Percentiles rank a stretch among this genome's conserved stretches.
Conservation (phyloP, 2,113 vertebrate genomes). For the Rostratula benghalensis region DNA sequence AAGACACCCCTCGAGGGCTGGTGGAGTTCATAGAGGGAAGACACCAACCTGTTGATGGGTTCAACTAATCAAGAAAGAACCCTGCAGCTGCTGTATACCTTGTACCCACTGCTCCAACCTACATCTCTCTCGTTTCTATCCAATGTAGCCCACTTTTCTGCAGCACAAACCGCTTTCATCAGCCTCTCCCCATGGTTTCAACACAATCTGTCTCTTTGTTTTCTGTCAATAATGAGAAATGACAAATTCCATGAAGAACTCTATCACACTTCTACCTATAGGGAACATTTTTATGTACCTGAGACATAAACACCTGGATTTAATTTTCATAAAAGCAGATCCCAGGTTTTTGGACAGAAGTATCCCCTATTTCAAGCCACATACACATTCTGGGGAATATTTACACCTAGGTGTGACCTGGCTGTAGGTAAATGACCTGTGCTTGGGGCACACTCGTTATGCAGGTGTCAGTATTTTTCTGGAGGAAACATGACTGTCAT, state of each 20-base stretch:
- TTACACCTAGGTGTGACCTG: not conserved
- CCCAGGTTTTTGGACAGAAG: not conserved
- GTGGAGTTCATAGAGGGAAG: fast-evolving
- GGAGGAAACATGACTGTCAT: not conserved
- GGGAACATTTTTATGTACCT: not conserved
- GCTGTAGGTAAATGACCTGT: not conserved
- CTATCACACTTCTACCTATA: not conserved
- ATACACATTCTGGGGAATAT: not conserved
- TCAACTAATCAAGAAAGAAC: not conserved
- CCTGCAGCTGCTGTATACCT: not conserved
- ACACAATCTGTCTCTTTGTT: not conserved
- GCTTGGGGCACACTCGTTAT: not conserved
- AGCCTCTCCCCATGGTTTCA: not conserved
- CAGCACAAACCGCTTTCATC: not conserved
- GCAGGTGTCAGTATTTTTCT: not conserved
- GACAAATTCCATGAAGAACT: not conserved
- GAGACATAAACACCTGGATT: not conserved
- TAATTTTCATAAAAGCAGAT: not conserved
- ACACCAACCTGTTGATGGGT: fast-evolving
- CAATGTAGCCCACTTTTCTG: not conserved
- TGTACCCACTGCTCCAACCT: fast-evolving
- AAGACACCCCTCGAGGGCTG: not conserved
- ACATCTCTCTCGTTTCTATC: not conserved
- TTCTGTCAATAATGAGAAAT: not conserved
- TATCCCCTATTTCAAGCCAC: not conserved